Percentiles rank a stretch among this genome's conserved stretches.
Evolutionary conservation across 2,888 invertebrate genomes (phyloP).

Genomic region (Drosophila hawaiiensis): DNA sequence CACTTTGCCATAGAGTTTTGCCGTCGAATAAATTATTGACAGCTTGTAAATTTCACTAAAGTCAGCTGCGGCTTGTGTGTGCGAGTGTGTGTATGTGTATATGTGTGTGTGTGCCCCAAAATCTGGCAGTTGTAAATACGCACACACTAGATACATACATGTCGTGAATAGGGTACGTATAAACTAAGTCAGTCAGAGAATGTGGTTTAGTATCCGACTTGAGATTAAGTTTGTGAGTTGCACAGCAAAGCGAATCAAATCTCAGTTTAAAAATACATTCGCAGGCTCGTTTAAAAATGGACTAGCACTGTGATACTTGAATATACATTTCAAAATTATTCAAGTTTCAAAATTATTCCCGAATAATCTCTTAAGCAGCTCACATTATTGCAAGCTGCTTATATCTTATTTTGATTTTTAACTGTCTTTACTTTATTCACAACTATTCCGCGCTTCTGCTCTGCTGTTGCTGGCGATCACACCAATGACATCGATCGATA

Average conservation of each 20-base stretch:
- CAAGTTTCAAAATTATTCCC: neutral
- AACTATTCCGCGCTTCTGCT: too few relatives aligned
- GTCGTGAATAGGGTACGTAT: conserved; percentile 26
- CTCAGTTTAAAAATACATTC: neutral
- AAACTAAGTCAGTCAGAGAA: conserved; percentile 28
- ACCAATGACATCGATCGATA: neutral
- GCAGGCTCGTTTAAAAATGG: neutral
- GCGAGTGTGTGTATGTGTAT: conserved; percentile 24
- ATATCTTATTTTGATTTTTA: neutral
- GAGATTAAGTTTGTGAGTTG: neutral
- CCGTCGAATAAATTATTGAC: conserved; percentile 77
- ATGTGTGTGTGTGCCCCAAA: conserved; percentile 46
- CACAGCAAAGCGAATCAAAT: neutral
- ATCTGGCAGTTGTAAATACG: conserved; percentile 34
- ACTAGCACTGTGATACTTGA: neutral
- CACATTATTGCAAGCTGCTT: neutral
- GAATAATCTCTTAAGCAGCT: neutral
- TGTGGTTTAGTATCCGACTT: neutral
- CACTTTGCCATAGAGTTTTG: conserved; percentile 75
- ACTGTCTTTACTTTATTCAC: too few relatives aligned
- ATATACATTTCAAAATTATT: neutral
- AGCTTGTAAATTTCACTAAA: conserved; percentile 80
- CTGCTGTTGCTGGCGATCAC: neutral
- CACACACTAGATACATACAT: neutral
- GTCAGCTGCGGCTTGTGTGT: conserved; percentile 54